Evolutionary conservation across 2,888 invertebrate genomes (phyloP).

Genomic region (Nebria salina): DNA sequence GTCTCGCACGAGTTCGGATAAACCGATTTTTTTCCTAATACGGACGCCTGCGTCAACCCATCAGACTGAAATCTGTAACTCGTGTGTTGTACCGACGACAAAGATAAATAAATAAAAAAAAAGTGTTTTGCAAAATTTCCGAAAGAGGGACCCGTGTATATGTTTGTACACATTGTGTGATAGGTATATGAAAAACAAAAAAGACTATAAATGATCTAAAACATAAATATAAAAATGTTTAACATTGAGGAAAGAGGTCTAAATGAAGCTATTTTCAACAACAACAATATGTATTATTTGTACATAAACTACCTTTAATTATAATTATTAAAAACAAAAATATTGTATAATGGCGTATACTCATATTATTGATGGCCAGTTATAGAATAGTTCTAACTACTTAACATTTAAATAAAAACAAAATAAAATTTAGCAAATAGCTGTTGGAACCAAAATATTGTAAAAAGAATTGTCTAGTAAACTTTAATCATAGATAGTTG

Average conservation of each 20-base stretch:
- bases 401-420: constrained; percentile 36
- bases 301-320: constrained; percentile 55
- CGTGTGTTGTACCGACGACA: constrained; percentile 20
- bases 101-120: background rate
- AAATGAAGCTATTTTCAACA: constrained; percentile 62
- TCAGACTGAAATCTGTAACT: constrained; percentile 41
- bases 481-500: constrained; percentile 42
- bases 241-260: constrained; percentile 56
- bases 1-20: constrained; percentile 25
- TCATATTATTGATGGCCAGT: constrained; percentile 69
- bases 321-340: constrained; percentile 25
- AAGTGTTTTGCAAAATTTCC: background rate
- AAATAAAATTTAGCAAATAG: constrained; percentile 51
- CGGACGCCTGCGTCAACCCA: constrained; percentile 17
- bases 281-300: constrained; percentile 59
- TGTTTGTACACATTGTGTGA: constrained; percentile 43
- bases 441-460: constrained; percentile 62
- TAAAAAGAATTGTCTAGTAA: constrained; percentile 51
- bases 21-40: constrained; percentile 17
- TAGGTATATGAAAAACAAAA: constrained; percentile 6
- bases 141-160: constrained; percentile 16
- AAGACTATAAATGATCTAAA: constrained; percentile 12
- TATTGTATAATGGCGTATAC: constrained; percentile 47
- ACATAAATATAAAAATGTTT: constrained; percentile 34
- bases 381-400: constrained; percentile 70